Percentiles rank a stretch among this genome's conserved stretches.
Evolutionary conservation across 2,888 invertebrate genomes (phyloP).

Genomic region (Heliconius ismenius): DNA sequence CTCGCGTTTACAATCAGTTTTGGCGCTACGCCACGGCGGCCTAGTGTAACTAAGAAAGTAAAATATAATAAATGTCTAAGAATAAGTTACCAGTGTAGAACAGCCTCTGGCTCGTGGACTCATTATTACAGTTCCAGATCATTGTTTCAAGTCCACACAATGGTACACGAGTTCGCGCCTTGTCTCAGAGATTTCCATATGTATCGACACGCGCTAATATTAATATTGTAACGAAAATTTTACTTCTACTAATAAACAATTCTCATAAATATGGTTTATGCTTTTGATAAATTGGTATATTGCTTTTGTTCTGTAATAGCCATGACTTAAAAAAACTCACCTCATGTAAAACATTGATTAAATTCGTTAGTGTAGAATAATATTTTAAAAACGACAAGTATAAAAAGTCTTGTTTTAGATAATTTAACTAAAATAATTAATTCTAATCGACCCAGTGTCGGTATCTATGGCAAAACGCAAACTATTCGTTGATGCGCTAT

Average conservation of each 20-base stretch:
- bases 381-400: no score
- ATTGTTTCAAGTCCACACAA: slow-evolving; percentile 78
- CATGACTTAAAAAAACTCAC: no score
- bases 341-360: no score
- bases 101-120: slow-evolving; percentile 59
- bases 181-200: slow-evolving; percentile 60
- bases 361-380: no score
- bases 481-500: slow-evolving; percentile 74
- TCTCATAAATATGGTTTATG: background rate
- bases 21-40: no score
- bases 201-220: slow-evolving; percentile 43
- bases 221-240: background rate
- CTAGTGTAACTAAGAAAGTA: background rate
- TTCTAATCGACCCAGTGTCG: slow-evolving; percentile 45
- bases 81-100: slow-evolving; percentile 51
- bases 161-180: slow-evolving; percentile 73
- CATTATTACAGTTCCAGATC: slow-evolving; percentile 74
- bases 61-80: background rate
- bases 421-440: background rate
- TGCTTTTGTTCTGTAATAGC: no score
- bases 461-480: slow-evolving; percentile 54
- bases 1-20: no score
- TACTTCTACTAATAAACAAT: background rate
- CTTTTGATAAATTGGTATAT: no score
- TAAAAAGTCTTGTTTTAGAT: no score